Conservation (phyloP, 2,113 vertebrate species). For the Cyphomyrus plagiostoma region DNA sequence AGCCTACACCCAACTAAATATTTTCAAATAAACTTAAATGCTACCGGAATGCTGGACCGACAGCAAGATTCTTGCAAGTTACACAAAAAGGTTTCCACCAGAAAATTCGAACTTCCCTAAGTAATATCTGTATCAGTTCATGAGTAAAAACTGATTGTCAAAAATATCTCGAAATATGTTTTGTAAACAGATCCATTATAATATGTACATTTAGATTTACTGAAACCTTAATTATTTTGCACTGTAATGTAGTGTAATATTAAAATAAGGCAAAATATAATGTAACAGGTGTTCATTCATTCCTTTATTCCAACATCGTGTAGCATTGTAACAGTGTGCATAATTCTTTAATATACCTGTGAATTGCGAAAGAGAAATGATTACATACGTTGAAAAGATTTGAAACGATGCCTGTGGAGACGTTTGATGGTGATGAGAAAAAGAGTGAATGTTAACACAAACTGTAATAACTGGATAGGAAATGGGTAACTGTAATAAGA, state of each 20-base stretch:
- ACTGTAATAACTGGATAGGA: neutral
- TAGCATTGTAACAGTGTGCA: neutral
- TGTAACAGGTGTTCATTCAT: neutral
- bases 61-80: neutral
- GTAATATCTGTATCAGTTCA: neutral
- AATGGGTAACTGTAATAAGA: neutral
- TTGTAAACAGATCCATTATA: neutral
- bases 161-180: neutral
- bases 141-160: neutral
- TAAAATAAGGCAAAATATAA: neutral
- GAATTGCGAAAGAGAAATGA: neutral
- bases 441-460: neutral
- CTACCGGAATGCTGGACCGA: neutral
- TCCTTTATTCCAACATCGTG: neutral
- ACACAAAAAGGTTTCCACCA: neutral
- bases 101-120: neutral
- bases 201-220: neutral
- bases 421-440: neutral
- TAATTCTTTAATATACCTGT: neutral
- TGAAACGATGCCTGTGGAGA: neutral
- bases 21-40: neutral
- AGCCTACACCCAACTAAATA: neutral
- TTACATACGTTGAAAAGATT: neutral
- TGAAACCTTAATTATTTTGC: neutral
- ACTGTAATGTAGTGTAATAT: neutral